Conservation (phyloP, 1,140 invertebrate species). For the Zaprionus taronus region DNA sequence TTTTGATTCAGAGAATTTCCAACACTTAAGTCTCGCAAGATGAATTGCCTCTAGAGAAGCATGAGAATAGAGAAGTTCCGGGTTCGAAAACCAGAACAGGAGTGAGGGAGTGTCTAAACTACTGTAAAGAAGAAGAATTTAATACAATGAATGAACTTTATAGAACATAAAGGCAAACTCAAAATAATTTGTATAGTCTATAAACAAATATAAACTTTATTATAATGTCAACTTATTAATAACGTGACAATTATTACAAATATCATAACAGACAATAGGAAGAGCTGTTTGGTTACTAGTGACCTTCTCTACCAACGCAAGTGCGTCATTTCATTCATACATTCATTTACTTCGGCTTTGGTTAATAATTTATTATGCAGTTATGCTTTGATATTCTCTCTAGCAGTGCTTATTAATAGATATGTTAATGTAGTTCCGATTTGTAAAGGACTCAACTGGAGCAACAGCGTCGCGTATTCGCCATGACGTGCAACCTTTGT, state of each 20-base stretch:
- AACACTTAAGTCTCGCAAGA: neutral
- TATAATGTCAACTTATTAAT: too few species aligned
- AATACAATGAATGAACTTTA: too few species aligned
- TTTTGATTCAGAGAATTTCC: neutral
- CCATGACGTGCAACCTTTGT: constrained; percentile 19
- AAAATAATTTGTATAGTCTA: too few species aligned
- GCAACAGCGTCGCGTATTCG: constrained; percentile 27
- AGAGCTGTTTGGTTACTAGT: neutral
- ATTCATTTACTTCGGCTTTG: neutral
- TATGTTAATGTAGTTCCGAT: constrained; percentile 2
- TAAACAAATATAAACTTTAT: too few species aligned
- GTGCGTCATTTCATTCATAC: neutral
- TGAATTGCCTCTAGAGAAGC: neutral
- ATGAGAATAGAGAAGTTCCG: neutral
- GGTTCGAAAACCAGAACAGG: neutral
- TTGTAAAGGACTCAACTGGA: constrained; percentile 11
- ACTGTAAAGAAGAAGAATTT: too few species aligned
- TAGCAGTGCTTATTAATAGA: neutral
- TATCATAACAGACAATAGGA: too few species aligned
- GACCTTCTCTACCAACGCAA: neutral
- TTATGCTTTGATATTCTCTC: neutral
- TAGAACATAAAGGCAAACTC: too few species aligned
- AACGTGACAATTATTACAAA: too few species aligned
- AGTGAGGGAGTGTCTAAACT: neutral
- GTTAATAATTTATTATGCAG: constrained; percentile 4